Base-by-base conservation (phyloP, 2,888 invertebrate genomes). In the Drosophila stalkeri region DNA sequence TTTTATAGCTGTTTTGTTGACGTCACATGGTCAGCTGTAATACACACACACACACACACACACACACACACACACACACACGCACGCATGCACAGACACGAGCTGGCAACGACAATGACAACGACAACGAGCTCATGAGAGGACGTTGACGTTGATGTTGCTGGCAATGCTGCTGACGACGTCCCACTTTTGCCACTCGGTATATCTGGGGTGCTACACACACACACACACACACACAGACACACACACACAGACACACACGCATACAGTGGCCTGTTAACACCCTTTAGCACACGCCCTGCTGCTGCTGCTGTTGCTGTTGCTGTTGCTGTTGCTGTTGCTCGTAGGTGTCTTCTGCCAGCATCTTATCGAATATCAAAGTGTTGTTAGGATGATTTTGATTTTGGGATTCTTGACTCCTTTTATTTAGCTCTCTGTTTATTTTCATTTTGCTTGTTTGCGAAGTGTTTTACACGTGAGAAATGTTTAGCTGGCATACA, bases 341-440 rank as follows among this genome's bases (percentile, higher is more conserved):
- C n/a, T 14, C 41, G 35, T 14, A 37, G 33, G 44, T 67, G 67
- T 31, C 55, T 57, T 39, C 41, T 57, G 64, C 49, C 69, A 60
- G 23, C 69, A 41, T 74, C 84, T 81, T 85, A 85, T 85, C 87
- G 81, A 87, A 87, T 85, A 85, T 85, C 84, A 87, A 84, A 86
- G 81, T 81, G 85, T 81, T 86, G 78, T 75, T 76, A 61, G 81
- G 72, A 76, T 81, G 82, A 76, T 85, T 87, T 54, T 54, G 35
- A 37, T 54, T 80, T 78, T 80, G 55, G 77, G 81, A 62, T 80
- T 66, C 67, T 39, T 39, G 52, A 23, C 39, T 39, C 41, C 54
- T 52, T 72, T 63, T 51, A 16, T 18, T 77, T 66, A 55, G 27
- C 61, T 72, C 33, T 12, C 33, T 51, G 31, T 51, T 51, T 33